Percentiles rank a stretch among this genome's conserved stretches.
Conservation (phyloP, 2,797 vertebrate species). For the Micrastur ruficollis region DNA sequence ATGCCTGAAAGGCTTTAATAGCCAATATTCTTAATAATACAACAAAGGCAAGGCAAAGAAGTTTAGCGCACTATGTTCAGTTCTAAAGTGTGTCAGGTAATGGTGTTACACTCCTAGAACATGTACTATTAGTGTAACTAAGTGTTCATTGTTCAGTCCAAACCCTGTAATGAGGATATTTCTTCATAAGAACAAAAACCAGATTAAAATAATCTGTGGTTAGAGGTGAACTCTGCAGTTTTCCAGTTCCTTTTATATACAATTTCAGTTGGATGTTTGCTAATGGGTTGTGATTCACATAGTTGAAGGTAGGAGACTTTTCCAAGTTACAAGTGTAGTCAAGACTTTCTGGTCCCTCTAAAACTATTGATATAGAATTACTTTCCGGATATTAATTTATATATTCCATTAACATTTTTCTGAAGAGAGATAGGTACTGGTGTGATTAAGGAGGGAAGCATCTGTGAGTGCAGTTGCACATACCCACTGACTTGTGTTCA, state of each 20-base stretch:
- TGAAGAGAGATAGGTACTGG: not conserved
- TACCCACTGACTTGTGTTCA: not conserved
- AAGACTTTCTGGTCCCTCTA: not conserved
- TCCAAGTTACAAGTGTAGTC: not conserved
- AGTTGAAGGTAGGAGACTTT: not conserved
- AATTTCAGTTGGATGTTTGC: not conserved
- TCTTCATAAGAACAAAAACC: not conserved
- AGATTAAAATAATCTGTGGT: not conserved
- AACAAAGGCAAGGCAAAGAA: not conserved
- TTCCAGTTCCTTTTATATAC: not conserved
- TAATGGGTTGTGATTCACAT: not conserved
- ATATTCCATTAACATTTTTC: not conserved
- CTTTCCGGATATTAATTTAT: not conserved
- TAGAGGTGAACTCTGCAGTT: not conserved
- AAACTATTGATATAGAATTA: not conserved
- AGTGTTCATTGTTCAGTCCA: not conserved
- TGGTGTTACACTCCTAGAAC: not conserved
- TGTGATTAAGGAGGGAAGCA: not conserved
- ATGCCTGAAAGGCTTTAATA: not conserved
- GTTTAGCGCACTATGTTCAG: not conserved
- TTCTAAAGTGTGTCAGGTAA: not conserved
- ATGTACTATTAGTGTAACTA: not conserved
- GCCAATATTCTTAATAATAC: not conserved
- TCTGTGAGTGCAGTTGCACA: not conserved
- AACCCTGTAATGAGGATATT: not conserved